These are phyloP conservation scores for Chondrosia reniformis DNA, from an alignment of 37 sponge, comb jelly and placozoan species.

Conservation along the genomic window DNA sequence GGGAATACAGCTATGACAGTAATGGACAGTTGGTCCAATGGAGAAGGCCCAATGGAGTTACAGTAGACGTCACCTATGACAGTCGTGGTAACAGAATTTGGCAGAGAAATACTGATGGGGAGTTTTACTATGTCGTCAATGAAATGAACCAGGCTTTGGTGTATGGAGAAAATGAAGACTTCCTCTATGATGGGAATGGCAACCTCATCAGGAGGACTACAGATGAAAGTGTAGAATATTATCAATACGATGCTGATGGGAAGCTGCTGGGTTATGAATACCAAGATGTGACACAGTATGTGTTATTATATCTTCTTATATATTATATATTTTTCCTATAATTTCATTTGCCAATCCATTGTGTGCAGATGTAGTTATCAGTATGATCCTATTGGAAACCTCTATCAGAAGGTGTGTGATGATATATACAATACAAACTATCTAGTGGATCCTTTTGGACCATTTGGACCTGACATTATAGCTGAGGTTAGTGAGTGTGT, in stretches of 20 bases:
- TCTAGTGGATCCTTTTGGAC: constrained; percentile 33
- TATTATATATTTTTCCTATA: background rate
- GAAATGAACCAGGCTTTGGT: background rate
- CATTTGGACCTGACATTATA: constrained; percentile 29
- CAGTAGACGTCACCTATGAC: background rate
- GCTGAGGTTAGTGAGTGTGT: constrained; percentile 26
- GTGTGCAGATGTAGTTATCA: constrained; percentile 30
- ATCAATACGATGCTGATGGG: background rate
- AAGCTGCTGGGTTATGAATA: too few species aligned
- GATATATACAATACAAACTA: background rate
- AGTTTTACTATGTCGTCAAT: background rate
- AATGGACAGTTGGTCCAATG: background rate
- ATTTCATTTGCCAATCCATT: background rate
- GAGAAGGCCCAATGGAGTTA: background rate
- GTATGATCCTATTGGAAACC: constrained; percentile 34
- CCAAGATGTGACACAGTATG: too few species aligned
- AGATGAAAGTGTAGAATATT: background rate
- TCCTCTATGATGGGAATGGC: background rate
- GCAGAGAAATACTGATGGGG: background rate
- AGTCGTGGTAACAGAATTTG: background rate
- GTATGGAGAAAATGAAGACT: background rate
- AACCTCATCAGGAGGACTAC: background rate
- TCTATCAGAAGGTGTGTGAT: constrained; percentile 25
- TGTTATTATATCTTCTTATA: too few species aligned
- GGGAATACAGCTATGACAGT: background rate